Evolutionary conservation across 1,140 invertebrate species (phyloP).

Genomic region (Ruditapes philippinarum): DNA sequence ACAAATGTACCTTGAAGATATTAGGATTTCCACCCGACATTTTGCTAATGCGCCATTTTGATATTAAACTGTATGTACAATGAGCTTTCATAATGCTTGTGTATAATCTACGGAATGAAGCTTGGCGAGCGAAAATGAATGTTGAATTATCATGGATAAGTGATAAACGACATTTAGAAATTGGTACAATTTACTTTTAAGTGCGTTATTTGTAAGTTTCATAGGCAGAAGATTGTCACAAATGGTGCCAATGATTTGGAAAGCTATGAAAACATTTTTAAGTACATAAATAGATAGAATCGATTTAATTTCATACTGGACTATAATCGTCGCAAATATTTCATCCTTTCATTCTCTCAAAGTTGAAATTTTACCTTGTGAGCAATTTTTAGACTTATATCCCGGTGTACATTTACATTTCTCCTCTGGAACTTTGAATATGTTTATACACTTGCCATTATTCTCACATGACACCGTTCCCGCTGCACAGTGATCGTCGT

Average conservation of each 20-base stretch:
- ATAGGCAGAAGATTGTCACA: no score
- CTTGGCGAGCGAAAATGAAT: no score
- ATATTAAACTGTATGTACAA: no score
- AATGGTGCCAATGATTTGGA: neutral
- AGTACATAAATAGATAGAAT: neutral
- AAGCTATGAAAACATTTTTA: neutral
- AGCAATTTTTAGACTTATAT: neutral
- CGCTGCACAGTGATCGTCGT: neutral
- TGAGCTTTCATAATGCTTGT: no score
- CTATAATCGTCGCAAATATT: neutral
- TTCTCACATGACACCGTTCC: slow-evolving; percentile 3
- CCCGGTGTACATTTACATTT: slow-evolving; percentile 17
- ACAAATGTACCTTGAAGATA: no score
- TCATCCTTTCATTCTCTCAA: neutral
- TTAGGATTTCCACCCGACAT: no score
- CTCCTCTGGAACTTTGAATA: neutral
- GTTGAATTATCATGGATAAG: no score
- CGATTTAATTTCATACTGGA: neutral
- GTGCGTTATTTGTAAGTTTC: no score
- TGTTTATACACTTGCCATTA: slow-evolving; percentile 22
- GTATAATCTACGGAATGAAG: no score
- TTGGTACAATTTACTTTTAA: no score
- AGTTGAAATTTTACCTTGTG: neutral
- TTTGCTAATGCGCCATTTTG: no score
- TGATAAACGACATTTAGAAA: no score